These are phyloP conservation scores for Serranus cabrilla DNA, from an alignment of 2,797 vertebrate genomes.

Conservation along the genomic window DNA sequence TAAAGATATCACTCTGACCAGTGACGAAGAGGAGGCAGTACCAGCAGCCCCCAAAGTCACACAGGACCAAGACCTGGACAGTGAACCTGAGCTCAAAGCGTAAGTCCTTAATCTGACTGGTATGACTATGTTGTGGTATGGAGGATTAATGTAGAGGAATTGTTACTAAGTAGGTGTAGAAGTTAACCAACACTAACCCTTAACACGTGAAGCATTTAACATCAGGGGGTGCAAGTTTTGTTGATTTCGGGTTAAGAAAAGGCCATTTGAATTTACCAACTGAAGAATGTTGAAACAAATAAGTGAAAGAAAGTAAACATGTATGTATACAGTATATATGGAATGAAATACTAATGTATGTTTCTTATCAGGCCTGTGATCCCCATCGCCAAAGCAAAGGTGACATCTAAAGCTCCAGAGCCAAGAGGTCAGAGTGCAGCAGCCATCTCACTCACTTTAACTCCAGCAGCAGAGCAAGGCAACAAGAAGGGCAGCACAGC, in stretches of 20 bases:
- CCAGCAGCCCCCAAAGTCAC: conserved; percentile 38
- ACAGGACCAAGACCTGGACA: conserved; percentile 76
- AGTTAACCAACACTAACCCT: too few relatives aligned
- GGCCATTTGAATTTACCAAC: too few relatives aligned
- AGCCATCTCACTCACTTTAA: conserved; percentile 71
- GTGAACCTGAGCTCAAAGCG: conserved; percentile 83
- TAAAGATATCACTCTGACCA: conserved; percentile 87
- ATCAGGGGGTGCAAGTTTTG: too few relatives aligned
- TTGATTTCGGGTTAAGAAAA: too few relatives aligned
- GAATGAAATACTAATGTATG: neutral
- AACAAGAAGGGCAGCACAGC: conserved; percentile 72
- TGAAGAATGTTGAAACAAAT: too few relatives aligned
- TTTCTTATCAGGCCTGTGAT: conserved; percentile 82
- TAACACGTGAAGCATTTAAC: too few relatives aligned
- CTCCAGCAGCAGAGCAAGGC: conserved; percentile 59
- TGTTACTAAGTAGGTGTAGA: too few relatives aligned
- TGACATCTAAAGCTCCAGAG: conserved; percentile 66
- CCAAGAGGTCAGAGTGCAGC: conserved; percentile 62
- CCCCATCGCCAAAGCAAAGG: conserved; percentile 76
- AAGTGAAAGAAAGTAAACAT: too few relatives aligned
- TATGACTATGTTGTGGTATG: too few relatives aligned
- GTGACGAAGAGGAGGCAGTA: conserved; percentile 88
- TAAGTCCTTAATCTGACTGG: conserved; percentile 71
- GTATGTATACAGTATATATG: too few relatives aligned
- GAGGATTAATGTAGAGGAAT: too few relatives aligned